Evolutionary conservation across 2,113 vertebrate genomes (phyloP), one percentile per base, ranked within the genome.

Genomic region (Calidris pugnax): DNA sequence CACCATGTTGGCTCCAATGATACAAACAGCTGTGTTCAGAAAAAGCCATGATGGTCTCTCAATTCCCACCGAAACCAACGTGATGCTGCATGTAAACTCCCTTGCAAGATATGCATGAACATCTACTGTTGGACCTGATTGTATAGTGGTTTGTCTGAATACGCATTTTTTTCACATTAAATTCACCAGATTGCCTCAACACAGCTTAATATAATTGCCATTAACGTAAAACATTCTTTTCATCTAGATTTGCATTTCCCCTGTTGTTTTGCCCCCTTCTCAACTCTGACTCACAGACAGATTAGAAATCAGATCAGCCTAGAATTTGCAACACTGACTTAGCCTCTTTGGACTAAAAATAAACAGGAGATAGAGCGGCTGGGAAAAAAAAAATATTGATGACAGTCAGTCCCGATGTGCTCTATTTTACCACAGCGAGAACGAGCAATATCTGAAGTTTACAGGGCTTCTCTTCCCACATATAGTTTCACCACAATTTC

Each of bases 291-390:
- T 84, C 88, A 72, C 24, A 74, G 41, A 80, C 33, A 83, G 56
- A 92, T 93, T 28, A 96, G 73, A 92, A 93, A 92, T 68, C 55
- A 72, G 56, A 92, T 78, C 79, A 89, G 85, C 41, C 63, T 67
- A 71, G 67, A 96, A 92, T 64, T 8, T 89, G 20, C 73, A 75
- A 48, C 23, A 60, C 41, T 45, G 35, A 90, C 60, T 95, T 80
- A 62, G 82, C 64, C 60, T 88, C 66, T 75, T 81, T 75, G 86
- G 64, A 86, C 82, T 77, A 55, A 47, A 71, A 74, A 93, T 72
- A 91, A 93, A 95, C 14, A 2, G 57, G 7, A 47, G 35, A 63
- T 14, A 53, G 35, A 81, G 66, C 5, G 9, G 50, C 37, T 66
- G n/a, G 56, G 23, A 74, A 57, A 91, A 30, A 74, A 57, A 91